A percentile compares a stretch with the other conserved stretches of the same genome.
Conservation (phyloP, 30 jellyfish, hydroid and myxozoan species). For the Hydra vulgaris region DNA sequence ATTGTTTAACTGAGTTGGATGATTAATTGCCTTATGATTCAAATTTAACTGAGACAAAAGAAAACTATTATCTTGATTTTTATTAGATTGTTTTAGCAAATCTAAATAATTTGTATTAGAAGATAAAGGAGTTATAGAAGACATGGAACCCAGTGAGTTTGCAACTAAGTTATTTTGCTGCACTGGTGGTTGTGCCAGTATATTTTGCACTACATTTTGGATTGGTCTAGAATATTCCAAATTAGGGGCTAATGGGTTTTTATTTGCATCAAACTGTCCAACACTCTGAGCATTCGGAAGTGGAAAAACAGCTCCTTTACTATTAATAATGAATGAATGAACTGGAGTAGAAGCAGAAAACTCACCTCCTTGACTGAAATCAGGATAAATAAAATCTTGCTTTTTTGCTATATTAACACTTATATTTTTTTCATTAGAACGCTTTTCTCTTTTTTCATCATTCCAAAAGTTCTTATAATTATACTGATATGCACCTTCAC, state of each 20-base stretch:
- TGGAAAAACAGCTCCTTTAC: neutral
- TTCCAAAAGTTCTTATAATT: too few relatives aligned
- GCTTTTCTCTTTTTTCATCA: neutral
- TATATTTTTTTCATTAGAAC: constrained; percentile 1
- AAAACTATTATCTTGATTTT: neutral
- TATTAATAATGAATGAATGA: neutral
- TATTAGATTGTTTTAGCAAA: neutral
- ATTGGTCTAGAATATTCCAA: neutral
- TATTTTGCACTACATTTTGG: neutral
- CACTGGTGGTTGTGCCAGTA: neutral
- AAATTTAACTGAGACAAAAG: neutral
- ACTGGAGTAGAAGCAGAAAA: constrained; percentile 4
- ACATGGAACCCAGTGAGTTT: neutral
- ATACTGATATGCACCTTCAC: too few relatives aligned
- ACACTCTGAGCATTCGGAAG: neutral
- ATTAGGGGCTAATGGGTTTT: neutral
- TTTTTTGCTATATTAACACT: neutral
- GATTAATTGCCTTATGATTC: neutral
- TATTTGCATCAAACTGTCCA: neutral
- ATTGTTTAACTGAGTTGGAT: neutral
- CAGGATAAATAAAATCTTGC: neutral
- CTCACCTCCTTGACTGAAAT: neutral
- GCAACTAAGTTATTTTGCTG: neutral
- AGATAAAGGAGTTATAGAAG: neutral
- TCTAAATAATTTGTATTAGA: neutral